Evolutionary conservation across 2,113 vertebrate species (phyloP).

Genomic region (Calypte anna): DNA sequence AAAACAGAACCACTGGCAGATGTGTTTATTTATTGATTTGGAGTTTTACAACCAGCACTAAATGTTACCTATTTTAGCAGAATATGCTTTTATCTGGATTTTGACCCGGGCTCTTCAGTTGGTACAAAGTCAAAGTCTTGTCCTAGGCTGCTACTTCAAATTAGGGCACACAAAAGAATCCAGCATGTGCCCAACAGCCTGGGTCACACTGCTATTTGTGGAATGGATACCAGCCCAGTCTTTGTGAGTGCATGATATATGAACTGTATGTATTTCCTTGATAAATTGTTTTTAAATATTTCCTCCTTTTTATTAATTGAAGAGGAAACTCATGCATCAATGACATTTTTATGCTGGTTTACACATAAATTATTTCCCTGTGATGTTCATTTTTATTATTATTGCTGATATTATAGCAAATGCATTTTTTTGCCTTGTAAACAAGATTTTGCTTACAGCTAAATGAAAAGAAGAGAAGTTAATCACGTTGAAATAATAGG

Average conservation of each 20-base stretch:
- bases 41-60: neutral
- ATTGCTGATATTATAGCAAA: slow-evolving; percentile 82
- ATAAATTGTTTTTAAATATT: slow-evolving; percentile 98
- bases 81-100: neutral
- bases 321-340: slow-evolving; percentile 97
- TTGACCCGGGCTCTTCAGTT: neutral
- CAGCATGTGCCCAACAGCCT: slow-evolving; percentile 55
- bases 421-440: slow-evolving; percentile 81
- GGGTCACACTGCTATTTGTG: slow-evolving; percentile 81
- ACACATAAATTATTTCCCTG: slow-evolving; percentile 94
- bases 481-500: slow-evolving; percentile 86
- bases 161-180: slow-evolving; percentile 67
- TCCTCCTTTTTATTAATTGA: slow-evolving; percentile 98
- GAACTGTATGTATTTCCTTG: slow-evolving; percentile 89
- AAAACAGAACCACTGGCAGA: neutral
- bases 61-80: neutral
- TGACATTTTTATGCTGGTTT: slow-evolving; percentile 89
- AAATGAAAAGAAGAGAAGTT: slow-evolving; percentile 85
- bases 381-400: slow-evolving; percentile 86
- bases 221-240: slow-evolving; percentile 86
- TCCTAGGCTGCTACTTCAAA: slow-evolving; percentile 27
- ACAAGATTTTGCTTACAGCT: slow-evolving; percentile 86
- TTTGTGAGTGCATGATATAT: slow-evolving; percentile 95
- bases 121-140: slow-evolving; percentile 2
- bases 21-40: neutral